Percentiles rank a stretch among this genome's conserved stretches.
Evolutionary conservation across 2,888 invertebrate species (phyloP).

Genomic region (Ommatoiulus sabulosus): DNA sequence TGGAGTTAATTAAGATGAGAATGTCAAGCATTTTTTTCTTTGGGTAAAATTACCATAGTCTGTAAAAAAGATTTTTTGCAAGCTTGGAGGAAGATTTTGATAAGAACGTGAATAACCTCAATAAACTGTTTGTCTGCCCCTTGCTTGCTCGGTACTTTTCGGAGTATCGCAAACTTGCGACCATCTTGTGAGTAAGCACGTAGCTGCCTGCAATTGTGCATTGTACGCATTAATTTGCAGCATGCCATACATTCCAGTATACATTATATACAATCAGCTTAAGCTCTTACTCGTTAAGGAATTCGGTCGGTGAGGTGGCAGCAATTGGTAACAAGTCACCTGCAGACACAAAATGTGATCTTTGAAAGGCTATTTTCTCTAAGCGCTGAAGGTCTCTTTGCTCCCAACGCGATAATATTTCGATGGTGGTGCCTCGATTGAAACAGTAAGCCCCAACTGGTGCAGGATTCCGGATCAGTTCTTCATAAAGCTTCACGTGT

Average conservation of each 20-base stretch:
- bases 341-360: neutral
- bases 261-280: neutral
- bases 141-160: neutral
- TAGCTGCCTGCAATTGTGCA: constrained; percentile 10
- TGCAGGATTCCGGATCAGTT: neutral
- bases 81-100: neutral
- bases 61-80: too few species aligned
- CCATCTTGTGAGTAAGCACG: constrained; percentile 42
- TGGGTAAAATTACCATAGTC: too few species aligned
- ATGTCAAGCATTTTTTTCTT: neutral
- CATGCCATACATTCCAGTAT: neutral
- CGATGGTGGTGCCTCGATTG: neutral
- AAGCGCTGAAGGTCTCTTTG: constrained; percentile 22
- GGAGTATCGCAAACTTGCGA: constrained; percentile 47
- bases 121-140: constrained; percentile 53
- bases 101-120: constrained; percentile 12
- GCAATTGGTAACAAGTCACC: neutral
- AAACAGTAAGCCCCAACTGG: constrained; percentile 4
- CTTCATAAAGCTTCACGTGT: constrained; percentile 38
- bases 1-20: too few species aligned
- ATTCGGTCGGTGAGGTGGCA: constrained; percentile 23
- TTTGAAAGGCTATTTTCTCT: constrained; percentile 34
- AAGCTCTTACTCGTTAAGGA: constrained; percentile 46
- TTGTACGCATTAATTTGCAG: neutral
- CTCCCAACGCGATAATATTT: constrained; percentile 33